Percentiles rank a stretch among this genome's conserved stretches.
Evolutionary conservation across 2,888 invertebrate species (phyloP).

Genomic region (Aspidiotus destructor): DNA sequence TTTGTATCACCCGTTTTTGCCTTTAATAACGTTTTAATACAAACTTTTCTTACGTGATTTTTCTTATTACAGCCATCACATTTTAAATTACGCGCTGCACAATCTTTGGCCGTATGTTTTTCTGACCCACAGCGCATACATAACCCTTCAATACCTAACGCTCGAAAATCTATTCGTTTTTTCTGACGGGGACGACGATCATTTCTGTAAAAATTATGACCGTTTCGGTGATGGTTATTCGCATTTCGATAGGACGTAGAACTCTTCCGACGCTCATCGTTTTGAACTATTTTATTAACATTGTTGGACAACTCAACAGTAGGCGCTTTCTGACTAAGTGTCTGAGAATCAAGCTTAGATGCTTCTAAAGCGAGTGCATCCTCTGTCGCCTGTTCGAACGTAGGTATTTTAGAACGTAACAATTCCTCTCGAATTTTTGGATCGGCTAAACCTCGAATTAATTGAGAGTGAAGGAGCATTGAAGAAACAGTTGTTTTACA

Average conservation of each 20-base stretch:
- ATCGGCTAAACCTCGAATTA: not conserved
- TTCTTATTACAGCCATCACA: not conserved
- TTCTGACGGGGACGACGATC: not conserved
- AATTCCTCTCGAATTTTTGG: not conserved
- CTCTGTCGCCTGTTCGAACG: not conserved
- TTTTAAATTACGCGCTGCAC: not conserved
- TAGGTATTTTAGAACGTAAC: not conserved
- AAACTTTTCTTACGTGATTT: not conserved
- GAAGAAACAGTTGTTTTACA: not conserved
- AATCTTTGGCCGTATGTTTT: not conserved
- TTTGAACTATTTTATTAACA: not conserved
- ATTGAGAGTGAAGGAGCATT: not conserved
- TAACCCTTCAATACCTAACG: not conserved
- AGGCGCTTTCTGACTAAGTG: not conserved
- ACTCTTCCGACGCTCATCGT: too few relatives aligned
- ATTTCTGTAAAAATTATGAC: not conserved
- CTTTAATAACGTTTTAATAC: not conserved
- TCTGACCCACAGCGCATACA: not conserved
- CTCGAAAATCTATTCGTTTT: not conserved
- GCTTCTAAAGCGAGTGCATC: not conserved
- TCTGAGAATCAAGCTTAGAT: not conserved
- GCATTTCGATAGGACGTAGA: too few relatives aligned
- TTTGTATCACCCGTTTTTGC: not conserved
- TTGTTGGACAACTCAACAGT: not conserved
- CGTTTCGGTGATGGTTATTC: not conserved